Percentiles rank a stretch among this genome's conserved stretches.
These are phyloP conservation scores for Carduelis carduelis DNA, from an alignment of 2,797 vertebrate genomes.

Conservation along the genomic window DNA sequence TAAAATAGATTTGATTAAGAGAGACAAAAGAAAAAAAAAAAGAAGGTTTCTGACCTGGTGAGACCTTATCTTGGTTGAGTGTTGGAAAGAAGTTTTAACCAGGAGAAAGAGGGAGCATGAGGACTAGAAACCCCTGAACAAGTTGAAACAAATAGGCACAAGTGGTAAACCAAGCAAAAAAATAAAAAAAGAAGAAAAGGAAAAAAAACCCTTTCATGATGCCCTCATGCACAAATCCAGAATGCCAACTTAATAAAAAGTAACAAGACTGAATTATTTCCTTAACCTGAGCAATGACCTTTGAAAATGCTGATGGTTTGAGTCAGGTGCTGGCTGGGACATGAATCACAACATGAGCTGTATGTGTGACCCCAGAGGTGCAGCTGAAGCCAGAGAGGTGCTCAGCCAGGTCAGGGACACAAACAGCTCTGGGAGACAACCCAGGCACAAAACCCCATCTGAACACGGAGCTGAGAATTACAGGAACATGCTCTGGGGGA, in stretches of 20 bases:
- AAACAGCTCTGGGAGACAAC: neutral
- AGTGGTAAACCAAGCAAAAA: neutral
- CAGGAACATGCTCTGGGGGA: neutral
- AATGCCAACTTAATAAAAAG: neutral
- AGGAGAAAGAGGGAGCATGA: neutral
- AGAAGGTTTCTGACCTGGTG: neutral
- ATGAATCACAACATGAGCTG: neutral
- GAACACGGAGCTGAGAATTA: neutral
- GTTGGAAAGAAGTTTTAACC: neutral
- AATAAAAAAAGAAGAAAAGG: neutral
- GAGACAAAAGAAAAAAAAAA: neutral
- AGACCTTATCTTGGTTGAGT: neutral
- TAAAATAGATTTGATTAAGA: neutral
- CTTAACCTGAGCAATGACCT: neutral
- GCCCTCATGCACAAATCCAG: accelerated
- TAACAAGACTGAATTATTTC: neutral
- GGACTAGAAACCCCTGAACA: neutral
- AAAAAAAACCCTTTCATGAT: accelerated
- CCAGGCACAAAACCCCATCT: neutral
- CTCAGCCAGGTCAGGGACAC: neutral
- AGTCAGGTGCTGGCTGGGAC: neutral
- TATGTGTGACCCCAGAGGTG: neutral
- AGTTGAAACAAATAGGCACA: neutral
- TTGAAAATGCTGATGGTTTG: neutral
- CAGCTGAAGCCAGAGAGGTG: neutral